These are phyloP conservation scores for Hypselothyrea guttata DNA, from an alignment of 2,888 invertebrate genomes.

Conservation along the genomic window DNA sequence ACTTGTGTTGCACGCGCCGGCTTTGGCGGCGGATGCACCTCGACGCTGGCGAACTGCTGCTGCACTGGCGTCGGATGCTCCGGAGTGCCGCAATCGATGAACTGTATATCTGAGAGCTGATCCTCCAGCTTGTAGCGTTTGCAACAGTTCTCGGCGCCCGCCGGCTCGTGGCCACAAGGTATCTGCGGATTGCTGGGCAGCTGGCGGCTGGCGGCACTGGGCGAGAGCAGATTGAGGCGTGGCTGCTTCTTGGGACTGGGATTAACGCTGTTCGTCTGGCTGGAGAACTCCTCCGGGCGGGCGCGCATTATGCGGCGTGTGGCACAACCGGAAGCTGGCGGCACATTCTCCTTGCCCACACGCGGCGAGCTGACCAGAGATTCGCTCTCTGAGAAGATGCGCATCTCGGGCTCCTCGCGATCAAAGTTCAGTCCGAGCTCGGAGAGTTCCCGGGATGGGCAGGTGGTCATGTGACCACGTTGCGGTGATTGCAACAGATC, in stretches of 20 bases:
- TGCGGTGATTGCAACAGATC: constrained; percentile 84
- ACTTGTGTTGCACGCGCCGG: constrained; percentile 45
- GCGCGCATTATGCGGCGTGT: constrained; percentile 84
- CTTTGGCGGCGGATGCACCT: constrained; percentile 81
- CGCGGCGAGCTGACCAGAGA: constrained; percentile 85
- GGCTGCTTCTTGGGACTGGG: constrained; percentile 86
- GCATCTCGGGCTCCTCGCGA: constrained; percentile 91
- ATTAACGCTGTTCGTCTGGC: constrained; percentile 84
- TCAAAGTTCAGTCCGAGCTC: constrained; percentile 92
- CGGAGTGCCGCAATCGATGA: constrained; percentile 90
- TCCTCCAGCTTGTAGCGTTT: constrained; percentile 89
- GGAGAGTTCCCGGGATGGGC: constrained; percentile 86
- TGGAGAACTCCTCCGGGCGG: constrained; percentile 84
- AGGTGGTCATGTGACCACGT: constrained; percentile 80
- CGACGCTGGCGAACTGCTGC: constrained; percentile 80
- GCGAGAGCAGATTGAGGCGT: constrained; percentile 82
- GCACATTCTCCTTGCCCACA: constrained; percentile 83
- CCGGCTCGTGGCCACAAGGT: constrained; percentile 68
- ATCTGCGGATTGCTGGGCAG: constrained; percentile 42
- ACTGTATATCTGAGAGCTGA: constrained; percentile 90
- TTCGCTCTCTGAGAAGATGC: constrained; percentile 95
- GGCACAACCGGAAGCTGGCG: constrained; percentile 76
- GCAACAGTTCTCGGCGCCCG: constrained; percentile 83
- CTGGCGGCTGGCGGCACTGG: constrained; percentile 71
- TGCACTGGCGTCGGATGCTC: constrained; percentile 83